These are phyloP conservation scores for Meandrusa payeni DNA, from an alignment of 2,888 invertebrate species.

Conservation along the genomic window DNA sequence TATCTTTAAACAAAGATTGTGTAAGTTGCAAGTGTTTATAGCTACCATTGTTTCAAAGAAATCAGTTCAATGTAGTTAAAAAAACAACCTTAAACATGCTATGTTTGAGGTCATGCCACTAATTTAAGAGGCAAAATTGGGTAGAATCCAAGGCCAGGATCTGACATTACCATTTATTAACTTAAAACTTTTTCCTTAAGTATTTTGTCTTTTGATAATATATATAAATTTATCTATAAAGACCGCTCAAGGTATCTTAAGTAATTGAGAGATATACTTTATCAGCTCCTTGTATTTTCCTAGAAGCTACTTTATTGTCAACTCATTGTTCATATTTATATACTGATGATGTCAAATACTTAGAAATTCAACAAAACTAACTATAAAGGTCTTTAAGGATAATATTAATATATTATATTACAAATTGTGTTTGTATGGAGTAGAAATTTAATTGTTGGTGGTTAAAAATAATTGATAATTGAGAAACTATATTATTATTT, in stretches of 20 bases:
- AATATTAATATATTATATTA: no score
- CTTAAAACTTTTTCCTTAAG: constrained; percentile 7
- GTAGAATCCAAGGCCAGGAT: constrained; percentile 36
- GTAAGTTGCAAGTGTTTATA: no score
- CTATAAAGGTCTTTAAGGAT: no score
- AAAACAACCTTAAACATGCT: constrained; percentile 11
- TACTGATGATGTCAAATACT: constrained; percentile 13
- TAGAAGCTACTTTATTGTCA: constrained; percentile 15
- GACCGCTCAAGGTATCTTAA: constrained; percentile 14
- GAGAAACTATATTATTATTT: no score
- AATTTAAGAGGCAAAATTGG: constrained; percentile 41
- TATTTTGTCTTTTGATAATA: constrained; percentile 2
- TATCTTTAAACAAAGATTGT: no score
- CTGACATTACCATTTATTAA: constrained; percentile 10
- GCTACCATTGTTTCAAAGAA: constrained; percentile 23
- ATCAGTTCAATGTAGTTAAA: constrained; percentile 12
- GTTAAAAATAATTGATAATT: no score
- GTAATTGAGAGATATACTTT: constrained; percentile 24
- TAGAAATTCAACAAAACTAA: background rate
- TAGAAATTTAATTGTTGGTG: no score
- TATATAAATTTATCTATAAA: constrained; percentile 11
- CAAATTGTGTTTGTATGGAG: no score
- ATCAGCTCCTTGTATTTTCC: constrained; percentile 24
- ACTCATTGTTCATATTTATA: constrained; percentile 13
- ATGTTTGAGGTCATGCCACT: constrained; percentile 35